phyloP scores from a whole-genome alignment of 1,140 invertebrate genomes.

The Zaprionus ornatus region DNA sequence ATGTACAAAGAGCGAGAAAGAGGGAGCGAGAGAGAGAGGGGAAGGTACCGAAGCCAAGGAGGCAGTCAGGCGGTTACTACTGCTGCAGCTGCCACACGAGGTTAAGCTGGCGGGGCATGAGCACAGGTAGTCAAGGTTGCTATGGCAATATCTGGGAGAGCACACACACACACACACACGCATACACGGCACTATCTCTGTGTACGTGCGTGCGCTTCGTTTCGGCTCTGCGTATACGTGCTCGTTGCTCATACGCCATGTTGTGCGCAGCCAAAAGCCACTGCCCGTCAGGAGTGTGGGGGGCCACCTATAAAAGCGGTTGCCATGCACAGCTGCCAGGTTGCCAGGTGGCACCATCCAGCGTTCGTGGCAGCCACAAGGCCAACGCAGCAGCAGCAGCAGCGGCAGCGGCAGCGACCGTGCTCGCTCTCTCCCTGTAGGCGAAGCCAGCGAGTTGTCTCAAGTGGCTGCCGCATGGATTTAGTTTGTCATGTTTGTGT shows the following conservation, averaged over 20 bases:
- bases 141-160: constrained; percentile 72
- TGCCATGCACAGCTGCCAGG: constrained; percentile 66
- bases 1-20: constrained; percentile 42
- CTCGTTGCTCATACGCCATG: constrained; percentile 72
- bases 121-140: constrained; percentile 80
- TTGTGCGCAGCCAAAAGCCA: constrained; percentile 69
- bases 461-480: constrained; percentile 32
- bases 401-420: constrained; percentile 1
- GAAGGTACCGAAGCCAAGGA: constrained; percentile 57
- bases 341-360: constrained; percentile 56
- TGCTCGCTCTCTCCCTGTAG: constrained; percentile 9
- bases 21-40: too few species aligned
- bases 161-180: constrained; percentile 10
- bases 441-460: constrained; percentile 18
- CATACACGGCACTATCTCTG: background rate
- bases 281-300: constrained; percentile 17
- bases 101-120: constrained; percentile 71
- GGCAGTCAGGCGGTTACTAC: constrained; percentile 7
- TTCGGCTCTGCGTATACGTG: constrained; percentile 6
- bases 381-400: constrained; percentile 15
- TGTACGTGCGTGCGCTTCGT: constrained; percentile 14
- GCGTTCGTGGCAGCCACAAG: constrained; percentile 40
- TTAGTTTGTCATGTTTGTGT: constrained; percentile 32
- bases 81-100: constrained; percentile 46
- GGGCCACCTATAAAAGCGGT: constrained; percentile 70